A percentile compares a stretch with the other conserved stretches of the same genome.
phyloP scores from a whole-genome alignment of 2,113 vertebrate genomes.

The Addax nasomaculatus region DNA sequence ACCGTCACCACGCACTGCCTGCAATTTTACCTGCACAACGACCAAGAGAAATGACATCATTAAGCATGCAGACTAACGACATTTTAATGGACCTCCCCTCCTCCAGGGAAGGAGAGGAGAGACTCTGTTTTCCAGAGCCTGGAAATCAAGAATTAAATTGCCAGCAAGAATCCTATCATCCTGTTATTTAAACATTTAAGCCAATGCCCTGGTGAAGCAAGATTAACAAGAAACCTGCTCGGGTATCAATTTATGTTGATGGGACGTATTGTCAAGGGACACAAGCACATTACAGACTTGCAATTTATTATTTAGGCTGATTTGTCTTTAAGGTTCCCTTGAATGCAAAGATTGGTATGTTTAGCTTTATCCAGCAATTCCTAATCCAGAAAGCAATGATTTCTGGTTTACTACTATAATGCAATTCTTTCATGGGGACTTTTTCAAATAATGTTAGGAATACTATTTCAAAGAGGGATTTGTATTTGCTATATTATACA shows the following conservation, averaged over 20 bases:
- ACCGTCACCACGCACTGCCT: conserved; percentile 16
- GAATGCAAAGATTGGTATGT: background rate
- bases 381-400: background rate
- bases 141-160: conserved; percentile 59
- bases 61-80: conserved; percentile 10
- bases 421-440: background rate
- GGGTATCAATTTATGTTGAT: background rate
- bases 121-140: background rate
- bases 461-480: background rate
- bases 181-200: conserved; percentile 64
- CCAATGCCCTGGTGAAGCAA: conserved; percentile 21
- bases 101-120: background rate
- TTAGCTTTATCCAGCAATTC: background rate
- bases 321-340: conserved; percentile 13
- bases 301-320: conserved; percentile 21
- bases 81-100: conserved; percentile 66
- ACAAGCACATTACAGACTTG: background rate
- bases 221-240: conserved; percentile 58
- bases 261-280: background rate
- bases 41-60: conserved; percentile 11
- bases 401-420: background rate
- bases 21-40: conserved; percentile 30
- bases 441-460: background rate
- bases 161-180: conserved; percentile 35
- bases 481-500: background rate